These are phyloP conservation scores for Callorhinus ursinus DNA, from an alignment of 2,113 vertebrate genomes.

Conservation along the genomic window DNA sequence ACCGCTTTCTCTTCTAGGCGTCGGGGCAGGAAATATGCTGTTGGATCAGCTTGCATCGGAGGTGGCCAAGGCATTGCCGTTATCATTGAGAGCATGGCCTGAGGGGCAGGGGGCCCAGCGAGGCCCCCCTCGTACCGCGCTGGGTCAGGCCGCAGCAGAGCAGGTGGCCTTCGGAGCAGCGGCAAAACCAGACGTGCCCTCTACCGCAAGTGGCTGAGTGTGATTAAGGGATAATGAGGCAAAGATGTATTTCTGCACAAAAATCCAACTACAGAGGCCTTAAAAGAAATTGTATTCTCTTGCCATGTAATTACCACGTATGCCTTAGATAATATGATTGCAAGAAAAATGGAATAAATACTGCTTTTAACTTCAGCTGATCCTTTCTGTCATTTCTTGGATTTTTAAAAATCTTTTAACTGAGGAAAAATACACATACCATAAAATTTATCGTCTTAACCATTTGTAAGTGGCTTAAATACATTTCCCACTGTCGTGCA, in stretches of 20 bases:
- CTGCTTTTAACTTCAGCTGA: conserved; percentile 65
- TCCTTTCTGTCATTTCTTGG: conserved; percentile 9
- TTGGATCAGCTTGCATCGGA: conserved; percentile 97
- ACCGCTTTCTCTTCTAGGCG: conserved; percentile 85
- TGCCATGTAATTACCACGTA: conserved; percentile 47
- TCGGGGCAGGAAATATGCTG: conserved; percentile 92
- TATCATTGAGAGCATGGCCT: conserved; percentile 90
- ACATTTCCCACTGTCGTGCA: not conserved
- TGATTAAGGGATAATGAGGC: not conserved
- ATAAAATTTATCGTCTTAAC: not conserved
- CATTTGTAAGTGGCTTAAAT: not conserved
- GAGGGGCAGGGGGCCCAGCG: conserved; percentile 31
- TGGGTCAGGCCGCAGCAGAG: not conserved
- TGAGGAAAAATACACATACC: not conserved
- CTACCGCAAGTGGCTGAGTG: not conserved
- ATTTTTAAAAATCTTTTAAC: not conserved
- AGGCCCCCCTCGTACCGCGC: not conserved
- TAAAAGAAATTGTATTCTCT: conserved; percentile 48
- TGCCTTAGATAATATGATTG: conserved; percentile 77
- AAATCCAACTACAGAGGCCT: conserved; percentile 19
- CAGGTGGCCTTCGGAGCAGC: not conserved
- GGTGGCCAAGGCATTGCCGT: conserved; percentile 97
- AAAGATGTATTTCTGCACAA: conserved; percentile 28
- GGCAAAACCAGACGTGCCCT: not conserved
- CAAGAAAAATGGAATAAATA: conserved; percentile 67